These are phyloP conservation scores for Biston betularia DNA, from an alignment of 2,888 invertebrate genomes.

Conservation along the genomic window DNA sequence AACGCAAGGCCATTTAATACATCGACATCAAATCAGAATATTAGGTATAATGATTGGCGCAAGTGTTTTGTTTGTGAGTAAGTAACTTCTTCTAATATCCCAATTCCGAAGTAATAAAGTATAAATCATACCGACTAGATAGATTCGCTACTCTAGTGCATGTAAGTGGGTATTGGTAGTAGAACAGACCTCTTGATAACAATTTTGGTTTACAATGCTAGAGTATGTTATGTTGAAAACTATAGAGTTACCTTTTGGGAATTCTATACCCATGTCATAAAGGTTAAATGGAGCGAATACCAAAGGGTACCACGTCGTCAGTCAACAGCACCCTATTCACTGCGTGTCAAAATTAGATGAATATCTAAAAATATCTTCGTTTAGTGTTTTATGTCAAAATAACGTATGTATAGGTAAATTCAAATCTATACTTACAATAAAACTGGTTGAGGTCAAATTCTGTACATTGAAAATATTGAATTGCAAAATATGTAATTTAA, in stretches of 20 bases:
- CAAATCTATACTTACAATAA: too few relatives aligned
- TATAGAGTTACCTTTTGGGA: conserved; percentile 16
- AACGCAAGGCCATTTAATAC: neutral
- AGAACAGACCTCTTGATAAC: neutral
- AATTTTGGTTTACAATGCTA: neutral
- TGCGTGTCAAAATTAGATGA: conserved; percentile 16
- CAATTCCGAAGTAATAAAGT: neutral
- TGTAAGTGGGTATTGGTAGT: neutral
- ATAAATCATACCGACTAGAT: neutral
- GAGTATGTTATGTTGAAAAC: conserved; percentile 4
- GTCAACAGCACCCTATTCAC: conserved; percentile 32
- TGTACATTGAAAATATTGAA: neutral
- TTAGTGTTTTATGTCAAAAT: conserved; percentile 4
- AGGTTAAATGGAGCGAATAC: conserved; percentile 60
- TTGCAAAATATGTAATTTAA: neutral
- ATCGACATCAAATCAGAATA: conserved; percentile 1
- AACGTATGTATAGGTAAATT: neutral
- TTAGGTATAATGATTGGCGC: neutral
- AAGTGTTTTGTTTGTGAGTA: conserved; percentile 9
- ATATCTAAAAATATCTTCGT: conserved; percentile 16
- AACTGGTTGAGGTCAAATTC: too few relatives aligned
- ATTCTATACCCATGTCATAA: conserved; percentile 52
- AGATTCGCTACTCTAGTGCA: neutral
- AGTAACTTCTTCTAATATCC: neutral
- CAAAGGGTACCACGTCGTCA: conserved; percentile 48